These are phyloP conservation scores for Sesamia inferens DNA, from an alignment of 2,888 invertebrate species.

Conservation along the genomic window DNA sequence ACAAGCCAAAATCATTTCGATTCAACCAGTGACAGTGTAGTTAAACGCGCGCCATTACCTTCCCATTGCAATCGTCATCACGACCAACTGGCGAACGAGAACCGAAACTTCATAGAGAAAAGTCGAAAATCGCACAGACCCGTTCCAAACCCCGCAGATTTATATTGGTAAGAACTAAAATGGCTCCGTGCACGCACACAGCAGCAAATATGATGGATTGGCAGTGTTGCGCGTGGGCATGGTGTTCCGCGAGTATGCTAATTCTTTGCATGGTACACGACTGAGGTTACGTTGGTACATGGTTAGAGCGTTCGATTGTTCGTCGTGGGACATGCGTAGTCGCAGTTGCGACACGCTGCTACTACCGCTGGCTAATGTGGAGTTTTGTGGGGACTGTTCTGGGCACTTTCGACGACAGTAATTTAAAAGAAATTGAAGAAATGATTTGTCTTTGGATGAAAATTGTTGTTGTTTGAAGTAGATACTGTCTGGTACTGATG, in stretches of 20 bases:
- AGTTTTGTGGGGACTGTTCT: conserved; percentile 20
- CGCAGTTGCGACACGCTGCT: conserved; percentile 66
- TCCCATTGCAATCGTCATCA: conserved; percentile 43
- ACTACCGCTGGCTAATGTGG: conserved; percentile 26
- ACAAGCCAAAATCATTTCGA: conserved; percentile 50
- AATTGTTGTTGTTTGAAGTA: not conserved
- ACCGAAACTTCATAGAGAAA: conserved; percentile 54
- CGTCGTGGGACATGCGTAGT: conserved; percentile 73
- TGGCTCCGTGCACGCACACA: conserved; percentile 75
- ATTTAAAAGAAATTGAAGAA: not conserved
- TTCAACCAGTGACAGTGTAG: conserved; percentile 39
- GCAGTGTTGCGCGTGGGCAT: conserved; percentile 82
- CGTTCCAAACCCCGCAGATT: conserved; percentile 59
- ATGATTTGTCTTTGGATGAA: not conserved
- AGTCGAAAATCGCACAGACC: conserved; percentile 59
- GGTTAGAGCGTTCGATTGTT: conserved; percentile 81
- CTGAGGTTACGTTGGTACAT: conserved; percentile 78
- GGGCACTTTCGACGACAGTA: not conserved
- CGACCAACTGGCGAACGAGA: not conserved
- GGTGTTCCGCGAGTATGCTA: conserved; percentile 87
- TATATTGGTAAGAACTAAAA: conserved; percentile 71
- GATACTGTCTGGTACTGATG: not conserved
- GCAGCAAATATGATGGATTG: conserved; percentile 86
- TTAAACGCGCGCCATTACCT: conserved; percentile 57
- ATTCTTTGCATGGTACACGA: conserved; percentile 78